Evolutionary conservation across 2,888 invertebrate genomes (phyloP).

Genomic region (Macrostomum cliftonense): DNA sequence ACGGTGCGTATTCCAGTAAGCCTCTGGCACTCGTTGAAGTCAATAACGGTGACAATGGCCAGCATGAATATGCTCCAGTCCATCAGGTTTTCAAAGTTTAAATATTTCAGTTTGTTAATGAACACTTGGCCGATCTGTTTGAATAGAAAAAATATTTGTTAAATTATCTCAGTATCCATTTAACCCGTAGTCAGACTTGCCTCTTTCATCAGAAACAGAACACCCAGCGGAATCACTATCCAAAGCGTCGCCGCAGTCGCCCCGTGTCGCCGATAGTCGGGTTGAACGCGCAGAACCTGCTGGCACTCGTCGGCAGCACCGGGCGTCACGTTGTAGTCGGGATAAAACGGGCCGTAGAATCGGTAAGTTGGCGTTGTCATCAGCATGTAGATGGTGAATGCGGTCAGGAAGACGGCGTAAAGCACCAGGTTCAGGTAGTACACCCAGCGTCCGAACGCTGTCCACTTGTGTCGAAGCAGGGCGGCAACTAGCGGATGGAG

Average conservation of each 20-base stretch:
- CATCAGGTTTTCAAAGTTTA: slow-evolving; percentile 39
- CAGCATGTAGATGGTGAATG: slow-evolving; percentile 38
- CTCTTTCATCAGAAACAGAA: too few species aligned
- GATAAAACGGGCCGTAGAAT: too few species aligned
- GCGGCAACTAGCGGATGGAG: slow-evolving; percentile 40
- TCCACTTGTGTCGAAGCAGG: slow-evolving; percentile 41
- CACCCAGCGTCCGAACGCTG: slow-evolving; percentile 38
- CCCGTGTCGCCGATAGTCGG: too few species aligned
- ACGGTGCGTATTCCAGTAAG: slow-evolving; percentile 34
- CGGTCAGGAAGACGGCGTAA: slow-evolving; percentile 37
- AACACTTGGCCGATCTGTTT: slow-evolving; percentile 38
- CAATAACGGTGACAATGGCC: slow-evolving; percentile 38
- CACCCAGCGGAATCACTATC: too few species aligned
- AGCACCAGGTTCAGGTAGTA: slow-evolving; percentile 40
- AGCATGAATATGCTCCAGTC: slow-evolving; percentile 41
- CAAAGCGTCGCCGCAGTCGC: too few species aligned
- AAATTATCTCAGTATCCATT: too few species aligned
- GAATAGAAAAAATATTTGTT: too few species aligned
- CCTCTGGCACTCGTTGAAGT: slow-evolving; percentile 34
- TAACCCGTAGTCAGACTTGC: too few species aligned
- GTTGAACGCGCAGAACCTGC: too few species aligned
- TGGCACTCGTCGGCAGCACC: too few species aligned
- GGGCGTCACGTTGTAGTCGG: too few species aligned
- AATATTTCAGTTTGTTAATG: slow-evolving; percentile 36
- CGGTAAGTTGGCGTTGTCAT: slow-evolving; percentile 21